Conservation (phyloP, 2,797 vertebrate genomes). For the Propithecus perrieri region DNA sequence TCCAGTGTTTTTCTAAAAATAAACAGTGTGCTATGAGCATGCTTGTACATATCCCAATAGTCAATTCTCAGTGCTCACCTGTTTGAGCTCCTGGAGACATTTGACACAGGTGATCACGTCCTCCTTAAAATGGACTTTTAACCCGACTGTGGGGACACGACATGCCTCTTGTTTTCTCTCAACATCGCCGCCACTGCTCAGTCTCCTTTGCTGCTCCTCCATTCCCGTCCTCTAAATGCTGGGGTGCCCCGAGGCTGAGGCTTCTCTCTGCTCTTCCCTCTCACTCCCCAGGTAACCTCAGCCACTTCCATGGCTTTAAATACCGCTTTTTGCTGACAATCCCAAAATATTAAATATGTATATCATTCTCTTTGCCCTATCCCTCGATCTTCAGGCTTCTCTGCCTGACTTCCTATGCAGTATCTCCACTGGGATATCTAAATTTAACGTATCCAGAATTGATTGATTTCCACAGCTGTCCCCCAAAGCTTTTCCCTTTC, state of each 20-base stretch:
- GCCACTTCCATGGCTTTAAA: background rate
- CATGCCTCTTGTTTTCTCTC: background rate
- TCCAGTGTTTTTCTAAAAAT: constrained; percentile 32
- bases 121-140: background rate
- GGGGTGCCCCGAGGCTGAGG: background rate
- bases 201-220: background rate
- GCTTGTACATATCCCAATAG: background rate
- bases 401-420: background rate
- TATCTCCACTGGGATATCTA: background rate
- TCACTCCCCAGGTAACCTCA: background rate
- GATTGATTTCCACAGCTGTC: background rate
- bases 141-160: background rate
- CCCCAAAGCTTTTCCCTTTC: background rate
- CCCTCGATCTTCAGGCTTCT: background rate
- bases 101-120: background rate
- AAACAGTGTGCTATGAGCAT: background rate
- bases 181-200: background rate
- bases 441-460: constrained; percentile 8
- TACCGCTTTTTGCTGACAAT: background rate
- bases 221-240: background rate
- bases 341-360: background rate
- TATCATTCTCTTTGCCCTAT: background rate
- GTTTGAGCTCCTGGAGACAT: background rate
- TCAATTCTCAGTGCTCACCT: background rate
- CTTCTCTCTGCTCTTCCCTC: background rate